Base-by-base conservation (phyloP, 1,140 invertebrate species). In the Lycorma delicatula region DNA sequence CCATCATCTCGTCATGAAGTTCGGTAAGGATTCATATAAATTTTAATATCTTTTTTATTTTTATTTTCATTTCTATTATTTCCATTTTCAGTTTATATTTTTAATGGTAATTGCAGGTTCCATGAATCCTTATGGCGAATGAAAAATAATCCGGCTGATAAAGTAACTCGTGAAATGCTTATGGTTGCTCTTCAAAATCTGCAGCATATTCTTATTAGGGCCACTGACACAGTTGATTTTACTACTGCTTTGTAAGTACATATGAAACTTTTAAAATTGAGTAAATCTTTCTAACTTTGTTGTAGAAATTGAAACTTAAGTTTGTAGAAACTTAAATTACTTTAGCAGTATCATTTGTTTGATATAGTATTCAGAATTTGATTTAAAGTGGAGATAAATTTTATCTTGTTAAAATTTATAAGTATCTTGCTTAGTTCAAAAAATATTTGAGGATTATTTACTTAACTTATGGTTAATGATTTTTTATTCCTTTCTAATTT, bases 131-230 rank as follows among this genome's bases (percentile, higher is more conserved):
- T 79, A 31, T 88, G 86, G 87, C 71, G 76, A 34, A 64, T 82
- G 54, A 78, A 79, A 67, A 78, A 81, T 61, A 77, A 79, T 49
- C 79, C 80, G 1, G 72, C 81, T 58, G 69, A 74, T 18, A 76
- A 75, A 61, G 81, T 91, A 0, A 81, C 79, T n/a, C 74, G 88
- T 56, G 77, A 85, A 62, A 81, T 87, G 31, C 75, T 98, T 44
- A 96, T 97, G 93, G 76, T 94, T 20, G 85, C 88, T 2, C 75
- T 97, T 28, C 91, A 94, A 65, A 89, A 92, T 67, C 70, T 97
- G 1, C 83, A 91, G 48, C 80, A 86, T 53, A 82, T 95, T 52
- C 78, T 89, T 16, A 78, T 93, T 9, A 79, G 87, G 58, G 89
- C 82, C 5, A 86, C 87, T 20, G 81, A 86, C 51, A 79, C 82